Evolutionary conservation across 2,888 invertebrate genomes (phyloP).

Genomic region (Choreutis nemorana): DNA sequence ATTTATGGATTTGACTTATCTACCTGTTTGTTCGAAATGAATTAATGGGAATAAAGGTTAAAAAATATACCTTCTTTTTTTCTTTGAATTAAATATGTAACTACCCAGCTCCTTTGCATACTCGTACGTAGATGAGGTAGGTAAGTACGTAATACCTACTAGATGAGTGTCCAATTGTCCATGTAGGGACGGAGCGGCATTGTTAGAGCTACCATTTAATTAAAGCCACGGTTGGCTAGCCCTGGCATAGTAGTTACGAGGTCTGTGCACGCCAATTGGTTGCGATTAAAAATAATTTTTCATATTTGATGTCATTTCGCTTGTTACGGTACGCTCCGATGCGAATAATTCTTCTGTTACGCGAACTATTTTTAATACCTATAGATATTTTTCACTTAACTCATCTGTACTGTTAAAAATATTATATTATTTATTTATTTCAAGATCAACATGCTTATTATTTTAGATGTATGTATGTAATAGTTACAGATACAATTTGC

Average conservation of each 20-base stretch:
- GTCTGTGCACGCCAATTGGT: constrained; percentile 52
- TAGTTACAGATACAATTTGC: too few relatives aligned
- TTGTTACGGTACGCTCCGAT: constrained; percentile 39
- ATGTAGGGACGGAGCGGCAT: constrained; percentile 13
- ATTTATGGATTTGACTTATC: too few relatives aligned
- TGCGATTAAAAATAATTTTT: constrained; percentile 62
- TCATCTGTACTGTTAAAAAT: neutral
- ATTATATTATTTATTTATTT: neutral
- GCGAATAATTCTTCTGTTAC: constrained; percentile 47
- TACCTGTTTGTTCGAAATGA: too few relatives aligned
- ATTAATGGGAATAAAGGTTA: too few relatives aligned
- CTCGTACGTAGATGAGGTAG: constrained; percentile 1
- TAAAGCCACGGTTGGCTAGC: constrained; percentile 48
- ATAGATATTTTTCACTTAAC: neutral
- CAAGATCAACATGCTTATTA: neutral
- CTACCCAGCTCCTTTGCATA: too few relatives aligned
- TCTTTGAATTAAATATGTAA: too few relatives aligned
- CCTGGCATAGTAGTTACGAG: constrained; percentile 34
- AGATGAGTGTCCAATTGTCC: constrained; percentile 2
- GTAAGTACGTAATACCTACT: constrained; percentile 5
- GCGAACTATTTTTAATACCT: constrained; percentile 1
- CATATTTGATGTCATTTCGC: constrained; percentile 62
- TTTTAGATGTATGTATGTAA: too few relatives aligned
- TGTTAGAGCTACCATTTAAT: constrained; percentile 47
- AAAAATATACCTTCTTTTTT: too few relatives aligned